These are phyloP conservation scores for Halichoeres trimaculatus DNA, from an alignment of 2,113 vertebrate species.

Conservation along the genomic window DNA sequence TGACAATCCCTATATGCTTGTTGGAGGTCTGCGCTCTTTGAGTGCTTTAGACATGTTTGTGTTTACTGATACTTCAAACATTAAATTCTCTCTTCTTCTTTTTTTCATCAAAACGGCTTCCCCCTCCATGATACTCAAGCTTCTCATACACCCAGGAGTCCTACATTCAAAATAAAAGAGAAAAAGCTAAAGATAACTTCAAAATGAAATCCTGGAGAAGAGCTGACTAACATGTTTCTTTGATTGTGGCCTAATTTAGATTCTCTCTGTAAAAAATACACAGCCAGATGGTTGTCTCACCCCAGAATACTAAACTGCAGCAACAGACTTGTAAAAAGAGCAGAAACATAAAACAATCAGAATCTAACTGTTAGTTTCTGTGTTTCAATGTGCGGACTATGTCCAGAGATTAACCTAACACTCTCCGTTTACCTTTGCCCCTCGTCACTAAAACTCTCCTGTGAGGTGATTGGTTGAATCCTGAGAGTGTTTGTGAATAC, in stretches of 20 bases:
- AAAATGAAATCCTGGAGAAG: not conserved
- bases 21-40: too few species aligned
- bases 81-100: too few species aligned
- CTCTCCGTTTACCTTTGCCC: conserved; percentile 24
- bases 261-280: not conserved
- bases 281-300: conserved; percentile 20
- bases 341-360: not conserved
- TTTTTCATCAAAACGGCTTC: too few species aligned
- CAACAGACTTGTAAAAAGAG: not conserved
- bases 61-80: too few species aligned
- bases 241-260: not conserved
- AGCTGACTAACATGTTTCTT: not conserved
- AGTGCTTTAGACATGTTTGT: too few species aligned
- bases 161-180: not conserved
- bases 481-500: not conserved
- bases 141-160: not conserved
- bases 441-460: conserved; percentile 1
- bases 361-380: not conserved
- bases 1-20: too few species aligned
- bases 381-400: not conserved
- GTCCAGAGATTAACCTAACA: conserved; percentile 11
- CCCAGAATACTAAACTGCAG: conserved; percentile 3
- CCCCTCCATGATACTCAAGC: not conserved
- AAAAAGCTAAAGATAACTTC: not conserved
- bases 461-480: not conserved